phyloP scores from a whole-genome alignment of 64 coral and sea anemone species.

The Stichodactyla helianthus region DNA sequence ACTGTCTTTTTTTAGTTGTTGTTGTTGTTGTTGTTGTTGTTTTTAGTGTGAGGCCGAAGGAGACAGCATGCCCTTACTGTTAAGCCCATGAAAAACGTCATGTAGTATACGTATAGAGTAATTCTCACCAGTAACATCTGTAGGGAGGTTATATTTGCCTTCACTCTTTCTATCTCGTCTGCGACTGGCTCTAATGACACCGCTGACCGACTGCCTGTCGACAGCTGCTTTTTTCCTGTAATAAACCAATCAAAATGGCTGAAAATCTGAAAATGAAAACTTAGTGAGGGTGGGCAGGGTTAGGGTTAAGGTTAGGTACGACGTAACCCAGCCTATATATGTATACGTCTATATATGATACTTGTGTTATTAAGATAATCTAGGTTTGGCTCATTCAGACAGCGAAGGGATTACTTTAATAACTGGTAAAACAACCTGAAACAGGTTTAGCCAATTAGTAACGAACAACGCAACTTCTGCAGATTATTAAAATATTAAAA shows the following conservation, averaged over 20 bases:
- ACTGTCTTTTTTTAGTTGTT: too few relatives aligned
- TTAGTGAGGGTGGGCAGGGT: too few relatives aligned
- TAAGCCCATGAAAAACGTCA: too few relatives aligned
- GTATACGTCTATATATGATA: not conserved
- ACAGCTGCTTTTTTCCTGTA: not conserved
- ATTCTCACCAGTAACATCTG: not conserved
- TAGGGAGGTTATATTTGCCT: not conserved
- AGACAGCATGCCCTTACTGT: too few relatives aligned
- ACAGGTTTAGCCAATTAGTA: not conserved
- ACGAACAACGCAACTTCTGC: not conserved
- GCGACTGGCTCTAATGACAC: not conserved
- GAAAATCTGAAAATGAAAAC: not conserved
- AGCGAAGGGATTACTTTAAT: not conserved
- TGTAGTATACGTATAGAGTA: not conserved
- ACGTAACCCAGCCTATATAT: too few relatives aligned
- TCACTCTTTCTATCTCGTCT: conserved; percentile 3
- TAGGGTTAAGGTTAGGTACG: too few relatives aligned
- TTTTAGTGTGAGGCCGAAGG: too few relatives aligned
- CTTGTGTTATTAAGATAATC: not conserved
- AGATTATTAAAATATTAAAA: not conserved
- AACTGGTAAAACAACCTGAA: not conserved
- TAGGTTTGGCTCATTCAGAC: not conserved
- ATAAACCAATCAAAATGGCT: not conserved
- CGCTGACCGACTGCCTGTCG: not conserved
- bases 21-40: too few relatives aligned